Conservation (phyloP, 2,888 invertebrate species). For the Cryptocephalus moraei region DNA sequence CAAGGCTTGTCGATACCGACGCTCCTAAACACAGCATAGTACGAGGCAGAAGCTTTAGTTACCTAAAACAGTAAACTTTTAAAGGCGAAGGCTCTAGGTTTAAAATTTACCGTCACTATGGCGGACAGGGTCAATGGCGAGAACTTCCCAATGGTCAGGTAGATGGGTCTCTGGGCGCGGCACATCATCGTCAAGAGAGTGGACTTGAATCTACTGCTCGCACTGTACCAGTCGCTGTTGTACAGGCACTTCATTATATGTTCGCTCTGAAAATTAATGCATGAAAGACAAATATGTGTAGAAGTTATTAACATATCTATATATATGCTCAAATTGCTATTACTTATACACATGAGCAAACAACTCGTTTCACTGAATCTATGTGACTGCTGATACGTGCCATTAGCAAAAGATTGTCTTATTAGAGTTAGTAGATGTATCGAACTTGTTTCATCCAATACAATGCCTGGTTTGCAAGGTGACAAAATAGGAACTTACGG, state of each 20-base stretch:
- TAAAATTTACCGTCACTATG: slow-evolving; percentile 10
- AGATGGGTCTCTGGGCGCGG: slow-evolving; percentile 13
- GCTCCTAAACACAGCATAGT: slow-evolving; percentile 11
- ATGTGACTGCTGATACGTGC: no score
- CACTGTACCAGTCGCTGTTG: slow-evolving; percentile 12
- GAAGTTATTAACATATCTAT: no score
- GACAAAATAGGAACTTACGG: no score
- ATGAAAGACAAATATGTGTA: no score
- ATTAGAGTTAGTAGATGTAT: no score
- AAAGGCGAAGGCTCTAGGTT: no score
- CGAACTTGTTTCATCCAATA: no score
- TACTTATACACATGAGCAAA: no score
- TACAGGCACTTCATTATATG: slow-evolving; percentile 8
- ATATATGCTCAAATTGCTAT: no score
- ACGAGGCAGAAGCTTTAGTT: slow-evolving; percentile 13
- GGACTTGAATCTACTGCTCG: slow-evolving; percentile 14
- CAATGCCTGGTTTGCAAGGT: no score
- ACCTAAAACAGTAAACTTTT: slow-evolving; percentile 7
- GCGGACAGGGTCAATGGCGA: slow-evolving; percentile 14
- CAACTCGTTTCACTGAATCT: no score
- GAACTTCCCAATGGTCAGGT: slow-evolving; percentile 20
- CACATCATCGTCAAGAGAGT: slow-evolving; percentile 15
- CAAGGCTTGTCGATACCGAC: background rate
- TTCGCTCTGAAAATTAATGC: slow-evolving; percentile 12
- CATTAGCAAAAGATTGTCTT: no score